Conservation (phyloP, 2,113 vertebrate species). For the Merops nubicus region DNA sequence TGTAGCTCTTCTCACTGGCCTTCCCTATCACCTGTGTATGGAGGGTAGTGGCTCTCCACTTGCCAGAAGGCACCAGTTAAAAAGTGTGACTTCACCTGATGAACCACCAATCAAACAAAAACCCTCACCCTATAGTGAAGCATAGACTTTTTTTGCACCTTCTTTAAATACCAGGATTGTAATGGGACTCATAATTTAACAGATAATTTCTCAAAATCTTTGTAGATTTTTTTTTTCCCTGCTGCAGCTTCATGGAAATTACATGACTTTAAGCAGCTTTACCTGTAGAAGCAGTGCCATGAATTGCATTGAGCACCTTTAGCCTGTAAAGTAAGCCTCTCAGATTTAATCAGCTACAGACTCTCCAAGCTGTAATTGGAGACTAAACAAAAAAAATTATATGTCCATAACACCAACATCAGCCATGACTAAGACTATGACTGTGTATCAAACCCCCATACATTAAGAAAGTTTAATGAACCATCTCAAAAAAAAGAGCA, state of each 20-base stretch:
- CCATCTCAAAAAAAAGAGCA: not conserved
- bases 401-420: not conserved
- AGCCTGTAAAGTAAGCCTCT: not conserved
- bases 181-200: not conserved
- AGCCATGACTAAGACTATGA: not conserved
- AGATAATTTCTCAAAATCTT: not conserved
- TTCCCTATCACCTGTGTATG: not conserved
- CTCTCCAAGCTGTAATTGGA: not conserved
- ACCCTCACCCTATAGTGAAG: rapidly evolving
- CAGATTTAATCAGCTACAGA: not conserved
- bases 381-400: not conserved
- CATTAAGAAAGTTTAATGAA: not conserved
- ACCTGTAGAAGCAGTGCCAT: not conserved
- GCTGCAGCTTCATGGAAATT: not conserved
- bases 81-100: not conserved
- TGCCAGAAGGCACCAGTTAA: not conserved
- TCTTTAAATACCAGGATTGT: not conserved
- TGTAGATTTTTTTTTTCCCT: not conserved
- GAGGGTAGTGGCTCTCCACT: not conserved
- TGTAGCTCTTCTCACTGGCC: not conserved
- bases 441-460: not conserved
- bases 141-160: rapidly evolving
- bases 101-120: not conserved
- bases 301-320: not conserved
- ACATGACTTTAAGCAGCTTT: not conserved